phyloP scores from a whole-genome alignment of 2,888 invertebrate species.

The Brachynemurus nebulosus region DNA sequence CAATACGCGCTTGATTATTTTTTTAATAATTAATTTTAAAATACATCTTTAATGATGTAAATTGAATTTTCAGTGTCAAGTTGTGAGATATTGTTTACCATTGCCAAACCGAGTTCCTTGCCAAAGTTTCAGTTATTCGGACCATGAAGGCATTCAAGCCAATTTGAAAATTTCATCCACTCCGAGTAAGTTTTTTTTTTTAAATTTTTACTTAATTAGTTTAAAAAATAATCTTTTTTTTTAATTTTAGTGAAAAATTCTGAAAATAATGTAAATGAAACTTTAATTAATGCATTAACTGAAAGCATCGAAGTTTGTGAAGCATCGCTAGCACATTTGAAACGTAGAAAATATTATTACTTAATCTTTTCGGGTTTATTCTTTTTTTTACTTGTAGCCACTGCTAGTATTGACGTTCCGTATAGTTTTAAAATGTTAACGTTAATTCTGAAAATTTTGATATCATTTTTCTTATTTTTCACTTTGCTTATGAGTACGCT shows the following conservation, averaged over 20 bases:
- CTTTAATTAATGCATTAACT: conserved; percentile 29
- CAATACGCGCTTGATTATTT: not conserved
- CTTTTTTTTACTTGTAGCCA: conserved; percentile 37
- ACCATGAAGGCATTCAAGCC: conserved; percentile 74
- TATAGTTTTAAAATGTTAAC: conserved; percentile 33
- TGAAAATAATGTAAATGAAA: not conserved
- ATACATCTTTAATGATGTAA: too few relatives aligned
- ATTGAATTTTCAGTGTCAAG: conserved; percentile 26
- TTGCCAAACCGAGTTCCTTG: conserved; percentile 60
- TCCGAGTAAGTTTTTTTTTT: too few relatives aligned
- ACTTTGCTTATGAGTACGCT: conserved; percentile 62
- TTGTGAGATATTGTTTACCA: conserved; percentile 50
- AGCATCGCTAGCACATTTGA: conserved; percentile 37
- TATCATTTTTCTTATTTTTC: conserved; percentile 52
- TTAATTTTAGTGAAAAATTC: not conserved
- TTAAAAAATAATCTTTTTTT: too few relatives aligned
- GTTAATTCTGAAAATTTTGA: conserved; percentile 43
- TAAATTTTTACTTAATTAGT: too few relatives aligned
- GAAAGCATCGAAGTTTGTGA: conserved; percentile 47
- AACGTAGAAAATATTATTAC: conserved; percentile 38
- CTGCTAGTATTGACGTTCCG: conserved; percentile 34
- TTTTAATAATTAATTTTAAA: conserved; percentile 3
- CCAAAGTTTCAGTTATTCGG: conserved; percentile 65
- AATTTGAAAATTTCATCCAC: conserved; percentile 19
- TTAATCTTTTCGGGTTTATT: conserved; percentile 35